Evolutionary conservation across 2,113 vertebrate genomes (phyloP), one percentile per base, ranked within the genome.

Genomic region (Nymphicus hollandicus): DNA sequence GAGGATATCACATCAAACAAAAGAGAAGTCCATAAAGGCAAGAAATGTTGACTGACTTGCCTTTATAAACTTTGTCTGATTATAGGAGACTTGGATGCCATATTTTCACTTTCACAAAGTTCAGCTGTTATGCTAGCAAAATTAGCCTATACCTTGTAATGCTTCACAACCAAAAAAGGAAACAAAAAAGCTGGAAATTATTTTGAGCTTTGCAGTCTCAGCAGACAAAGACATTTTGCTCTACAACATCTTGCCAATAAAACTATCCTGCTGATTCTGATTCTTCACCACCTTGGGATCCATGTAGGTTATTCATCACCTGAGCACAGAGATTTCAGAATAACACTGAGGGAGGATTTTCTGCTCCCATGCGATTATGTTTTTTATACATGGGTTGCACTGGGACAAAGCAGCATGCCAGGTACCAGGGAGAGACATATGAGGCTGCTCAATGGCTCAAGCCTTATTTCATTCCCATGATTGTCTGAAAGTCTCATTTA

Each of bases 401-500:
- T 37, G 41, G 49, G 37, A 65, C 28, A 89, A 81, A 76, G 33
- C 60, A 92, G 9, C 25, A 82, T 47, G 24, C 12, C 47, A 79
- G 47, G 29, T 74, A 8, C 44, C 76, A 70, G 9, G 39, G 31
- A 91, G 47, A 89, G 65, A 55, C 74, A 89, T 85, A 87, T 18
- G 23, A 81, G 39, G 22, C 41, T 79, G 27, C 65, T 95, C 44
- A 68, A 22, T 2, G 3, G 35, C 89, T 79, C 63, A 89, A 49
- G 35, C 18, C 31, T 81, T 87, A 78, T 31, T 93, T 87, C 0
- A 0, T 89, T 65, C 33, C 63, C 0, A 0, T 43, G 27, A 61
- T 27, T 79, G 52, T 63, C 58, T 85, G 69, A 84, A 92, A 90
- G 90, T 61, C 56, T 88, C 68, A 31, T 39, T 94, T 78, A 88